A percentile compares a stretch with the other conserved stretches of the same genome.
phyloP scores from a whole-genome alignment of 2,113 vertebrate genomes.

The Pituophis catenifer region DNA sequence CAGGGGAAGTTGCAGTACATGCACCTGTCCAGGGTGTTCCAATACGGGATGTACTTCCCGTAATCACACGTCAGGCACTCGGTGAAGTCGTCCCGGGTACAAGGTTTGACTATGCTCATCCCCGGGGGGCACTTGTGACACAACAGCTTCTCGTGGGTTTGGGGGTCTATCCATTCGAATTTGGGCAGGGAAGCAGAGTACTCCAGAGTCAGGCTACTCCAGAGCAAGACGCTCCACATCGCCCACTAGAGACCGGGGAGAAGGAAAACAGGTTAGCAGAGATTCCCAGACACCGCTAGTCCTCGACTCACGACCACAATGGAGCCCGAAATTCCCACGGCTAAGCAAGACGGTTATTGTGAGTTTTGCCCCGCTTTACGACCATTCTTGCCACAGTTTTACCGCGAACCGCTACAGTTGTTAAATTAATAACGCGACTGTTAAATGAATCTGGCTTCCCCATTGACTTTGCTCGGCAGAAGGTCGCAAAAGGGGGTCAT shows the following conservation, averaged over 20 bases:
- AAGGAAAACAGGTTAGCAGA: not conserved
- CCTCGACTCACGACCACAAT: not conserved
- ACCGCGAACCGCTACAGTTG: too few relatives aligned
- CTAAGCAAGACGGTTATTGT: not conserved
- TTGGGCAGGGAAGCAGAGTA: not conserved
- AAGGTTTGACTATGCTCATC: slow-evolving; percentile 61
- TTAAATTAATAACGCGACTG: too few relatives aligned
- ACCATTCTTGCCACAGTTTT: too few relatives aligned
- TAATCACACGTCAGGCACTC: slow-evolving; percentile 48
- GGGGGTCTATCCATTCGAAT: slow-evolving; percentile 57
- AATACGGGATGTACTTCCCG: slow-evolving; percentile 71
- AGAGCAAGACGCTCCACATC: not conserved
- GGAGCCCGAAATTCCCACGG: not conserved
- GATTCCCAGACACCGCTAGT: not conserved
- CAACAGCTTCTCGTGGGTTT: slow-evolving; percentile 15
- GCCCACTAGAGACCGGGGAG: slow-evolving; percentile 17
- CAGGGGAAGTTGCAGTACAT: slow-evolving; percentile 72
- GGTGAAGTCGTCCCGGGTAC: slow-evolving; percentile 30
- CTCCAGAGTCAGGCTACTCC: slow-evolving; percentile 11
- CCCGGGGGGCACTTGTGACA: slow-evolving; percentile 73
- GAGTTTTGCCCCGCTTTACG: too few relatives aligned
- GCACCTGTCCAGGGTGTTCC: slow-evolving; percentile 74
- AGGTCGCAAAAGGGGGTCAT: too few relatives aligned
- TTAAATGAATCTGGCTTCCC: too few relatives aligned
- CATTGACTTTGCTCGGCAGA: too few relatives aligned